Conservation (phyloP, 2,113 vertebrate genomes). For the Scartelaos histophorus region DNA sequence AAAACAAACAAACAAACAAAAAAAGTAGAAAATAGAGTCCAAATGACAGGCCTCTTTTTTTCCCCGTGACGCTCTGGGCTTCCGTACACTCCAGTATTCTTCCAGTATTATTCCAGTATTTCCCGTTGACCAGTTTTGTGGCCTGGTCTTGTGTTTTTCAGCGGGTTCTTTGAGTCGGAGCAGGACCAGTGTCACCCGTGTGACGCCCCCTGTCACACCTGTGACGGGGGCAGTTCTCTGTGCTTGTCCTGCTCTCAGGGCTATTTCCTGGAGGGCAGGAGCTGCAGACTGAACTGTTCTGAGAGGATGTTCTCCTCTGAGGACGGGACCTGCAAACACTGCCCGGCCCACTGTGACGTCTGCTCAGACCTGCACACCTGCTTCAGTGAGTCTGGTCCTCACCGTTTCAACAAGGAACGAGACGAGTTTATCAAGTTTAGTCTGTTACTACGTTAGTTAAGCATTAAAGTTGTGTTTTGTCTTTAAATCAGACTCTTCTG, state of each 20-base stretch:
- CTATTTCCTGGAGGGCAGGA: conserved; percentile 68
- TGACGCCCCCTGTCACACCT: conserved; percentile 73
- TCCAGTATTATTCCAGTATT: no score
- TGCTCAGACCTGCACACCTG: conserved; percentile 73
- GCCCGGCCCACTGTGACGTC: conserved; percentile 73
- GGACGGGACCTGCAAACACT: conserved; percentile 74
- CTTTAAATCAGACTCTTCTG: no score
- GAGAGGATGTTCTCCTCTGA: conserved; percentile 65
- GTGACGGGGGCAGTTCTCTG: conserved; percentile 72
- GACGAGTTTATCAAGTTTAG: no score
- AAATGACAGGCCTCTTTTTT: no score
- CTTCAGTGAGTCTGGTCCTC: conserved; percentile 62
- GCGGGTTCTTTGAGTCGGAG: conserved; percentile 75
- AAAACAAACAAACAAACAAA: no score
- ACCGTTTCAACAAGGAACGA: no score
- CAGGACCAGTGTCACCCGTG: conserved; percentile 71
- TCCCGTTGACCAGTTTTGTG: no score
- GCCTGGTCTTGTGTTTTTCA: conserved; percentile 39
- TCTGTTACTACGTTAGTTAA: no score
- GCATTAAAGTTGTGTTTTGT: no score
- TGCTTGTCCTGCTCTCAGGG: conserved; percentile 77
- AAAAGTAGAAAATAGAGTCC: no score
- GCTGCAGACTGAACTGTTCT: conserved; percentile 74
- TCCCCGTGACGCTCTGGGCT: no score
- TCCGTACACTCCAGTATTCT: no score